Conservation (phyloP, 2,888 invertebrate species). For the Cyclophora punctaria region DNA sequence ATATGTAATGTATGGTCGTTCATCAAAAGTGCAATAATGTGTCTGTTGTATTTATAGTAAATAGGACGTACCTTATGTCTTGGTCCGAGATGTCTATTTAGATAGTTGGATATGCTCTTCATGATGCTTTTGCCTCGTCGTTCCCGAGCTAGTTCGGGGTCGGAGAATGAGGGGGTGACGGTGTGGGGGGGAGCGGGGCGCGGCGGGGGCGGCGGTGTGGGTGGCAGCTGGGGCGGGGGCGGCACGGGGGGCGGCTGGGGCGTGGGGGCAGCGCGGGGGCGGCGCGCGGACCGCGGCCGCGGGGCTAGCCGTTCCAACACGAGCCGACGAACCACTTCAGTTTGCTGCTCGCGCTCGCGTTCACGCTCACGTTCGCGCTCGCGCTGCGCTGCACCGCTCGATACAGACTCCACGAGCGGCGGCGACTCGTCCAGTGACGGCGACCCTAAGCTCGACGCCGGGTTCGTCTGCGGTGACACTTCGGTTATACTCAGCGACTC, state of each 20-base stretch:
- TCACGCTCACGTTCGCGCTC: slow-evolving; percentile 16
- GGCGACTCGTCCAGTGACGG: slow-evolving; percentile 43
- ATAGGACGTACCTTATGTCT: slow-evolving; percentile 71
- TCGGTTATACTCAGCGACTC: slow-evolving; percentile 47
- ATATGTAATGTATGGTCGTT: no score
- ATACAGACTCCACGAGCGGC: slow-evolving; percentile 35
- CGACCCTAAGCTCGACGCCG: slow-evolving; percentile 31
- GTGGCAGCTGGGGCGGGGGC: slow-evolving; percentile 26
- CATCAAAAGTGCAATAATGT: no score
- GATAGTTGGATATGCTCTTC: slow-evolving; percentile 88
- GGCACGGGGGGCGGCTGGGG: slow-evolving; percentile 38
- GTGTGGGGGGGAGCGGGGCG: slow-evolving; percentile 43
- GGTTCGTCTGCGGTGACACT: slow-evolving; percentile 32
- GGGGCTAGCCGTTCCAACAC: slow-evolving; percentile 82
- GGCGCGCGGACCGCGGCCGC: slow-evolving; percentile 31
- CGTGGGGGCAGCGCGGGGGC: slow-evolving; percentile 40
- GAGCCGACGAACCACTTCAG: slow-evolving; percentile 87
- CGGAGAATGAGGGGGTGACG: slow-evolving; percentile 69
- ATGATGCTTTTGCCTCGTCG: slow-evolving; percentile 88
- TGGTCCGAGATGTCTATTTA: slow-evolving; percentile 81
- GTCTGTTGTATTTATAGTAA: neutral
- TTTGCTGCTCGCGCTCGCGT: slow-evolving; percentile 77
- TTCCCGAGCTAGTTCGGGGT: slow-evolving; percentile 72
- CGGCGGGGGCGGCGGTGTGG: slow-evolving; percentile 32
- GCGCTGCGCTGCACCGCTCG: neutral